These are phyloP conservation scores for Malurus splendens DNA, from an alignment of 2,797 vertebrate genomes.

Conservation along the genomic window DNA sequence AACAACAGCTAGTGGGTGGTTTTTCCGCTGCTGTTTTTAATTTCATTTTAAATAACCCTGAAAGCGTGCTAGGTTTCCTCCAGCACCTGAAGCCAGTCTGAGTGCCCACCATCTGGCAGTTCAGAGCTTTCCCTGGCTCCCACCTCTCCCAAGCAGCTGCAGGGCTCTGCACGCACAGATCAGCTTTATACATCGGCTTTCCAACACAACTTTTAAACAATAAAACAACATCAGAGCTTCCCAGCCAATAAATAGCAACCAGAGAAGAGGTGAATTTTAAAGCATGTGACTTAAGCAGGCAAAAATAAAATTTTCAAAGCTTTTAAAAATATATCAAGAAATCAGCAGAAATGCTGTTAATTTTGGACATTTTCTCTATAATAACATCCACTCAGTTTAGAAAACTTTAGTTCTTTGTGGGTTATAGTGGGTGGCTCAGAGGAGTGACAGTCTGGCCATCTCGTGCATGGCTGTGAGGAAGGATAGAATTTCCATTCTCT, in stretches of 20 bases:
- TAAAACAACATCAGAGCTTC: not conserved
- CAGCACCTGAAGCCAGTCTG: constrained; percentile 12
- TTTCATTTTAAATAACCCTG: not conserved
- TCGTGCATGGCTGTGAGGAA: not conserved
- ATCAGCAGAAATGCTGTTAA: not conserved
- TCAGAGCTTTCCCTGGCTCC: not conserved
- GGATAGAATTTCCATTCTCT: not conserved
- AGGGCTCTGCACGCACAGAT: not conserved
- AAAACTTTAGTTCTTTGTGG: not conserved
- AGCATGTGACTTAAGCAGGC: not conserved
- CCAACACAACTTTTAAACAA: not conserved
- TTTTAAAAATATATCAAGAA: not conserved
- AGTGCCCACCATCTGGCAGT: constrained; percentile 12
- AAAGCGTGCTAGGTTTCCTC: not conserved
- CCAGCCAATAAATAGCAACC: not conserved
- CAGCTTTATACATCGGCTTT: not conserved
- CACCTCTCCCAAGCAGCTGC: not conserved
- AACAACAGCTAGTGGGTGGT: not conserved
- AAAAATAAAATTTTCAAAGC: not conserved
- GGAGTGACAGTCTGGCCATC: not conserved
- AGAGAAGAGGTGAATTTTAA: not conserved
- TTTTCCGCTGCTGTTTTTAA: not conserved
- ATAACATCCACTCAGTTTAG: not conserved
- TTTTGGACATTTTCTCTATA: not conserved
- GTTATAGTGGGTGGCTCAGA: not conserved